Evolutionary conservation across 2,113 vertebrate genomes (phyloP).

Genomic region (Helogale parvula): DNA sequence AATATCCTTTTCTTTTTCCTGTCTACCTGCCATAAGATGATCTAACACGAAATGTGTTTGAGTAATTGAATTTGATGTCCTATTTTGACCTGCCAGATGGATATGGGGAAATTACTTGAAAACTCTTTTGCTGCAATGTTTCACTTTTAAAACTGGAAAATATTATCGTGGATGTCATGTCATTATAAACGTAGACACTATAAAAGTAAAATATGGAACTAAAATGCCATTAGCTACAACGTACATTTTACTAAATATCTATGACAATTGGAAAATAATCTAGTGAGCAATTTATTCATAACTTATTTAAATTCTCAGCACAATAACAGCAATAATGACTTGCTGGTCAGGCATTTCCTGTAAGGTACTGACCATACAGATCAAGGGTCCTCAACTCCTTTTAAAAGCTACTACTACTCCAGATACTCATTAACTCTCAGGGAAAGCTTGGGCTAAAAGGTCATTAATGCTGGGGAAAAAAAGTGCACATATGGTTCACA

Average conservation of each 20-base stretch:
- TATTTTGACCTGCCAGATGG: neutral
- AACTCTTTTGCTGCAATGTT: neutral
- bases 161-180: neutral
- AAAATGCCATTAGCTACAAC: neutral
- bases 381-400: neutral
- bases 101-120: neutral
- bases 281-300: neutral
- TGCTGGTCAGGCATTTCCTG: neutral
- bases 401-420: constrained; percentile 5
- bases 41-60: neutral
- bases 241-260: neutral
- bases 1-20: neutral
- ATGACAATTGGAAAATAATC: neutral
- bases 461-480: neutral
- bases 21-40: neutral
- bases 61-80: neutral
- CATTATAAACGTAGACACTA: neutral
- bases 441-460: neutral
- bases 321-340: neutral
- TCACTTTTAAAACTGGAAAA: constrained; percentile 19
- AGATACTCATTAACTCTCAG: constrained; percentile 23
- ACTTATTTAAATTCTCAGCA: constrained; percentile 43
- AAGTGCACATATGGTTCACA: constrained; percentile 14
- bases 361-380: neutral
- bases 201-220: neutral